phyloP scores from a whole-genome alignment of 2,113 vertebrate species.

The Pachypanchax playfairii region DNA sequence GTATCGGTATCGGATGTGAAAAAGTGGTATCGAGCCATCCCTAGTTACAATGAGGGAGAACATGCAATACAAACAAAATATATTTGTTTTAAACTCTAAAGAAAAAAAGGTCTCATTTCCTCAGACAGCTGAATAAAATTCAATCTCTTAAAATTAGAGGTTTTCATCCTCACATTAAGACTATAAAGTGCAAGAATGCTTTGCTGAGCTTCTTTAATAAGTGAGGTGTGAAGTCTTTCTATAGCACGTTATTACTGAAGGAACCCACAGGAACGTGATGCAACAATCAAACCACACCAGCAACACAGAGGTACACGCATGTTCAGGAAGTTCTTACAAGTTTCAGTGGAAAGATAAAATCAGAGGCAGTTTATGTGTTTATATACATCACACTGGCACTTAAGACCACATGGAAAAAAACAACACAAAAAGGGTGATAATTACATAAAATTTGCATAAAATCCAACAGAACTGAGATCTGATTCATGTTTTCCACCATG shows the following conservation, averaged over 20 bases:
- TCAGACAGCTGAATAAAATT: slow-evolving; percentile 1
- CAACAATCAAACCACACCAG: neutral
- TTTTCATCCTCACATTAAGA: neutral
- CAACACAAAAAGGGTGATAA: neutral
- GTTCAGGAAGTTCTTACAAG: neutral
- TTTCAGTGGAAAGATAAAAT: neutral
- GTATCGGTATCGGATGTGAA: too few species aligned
- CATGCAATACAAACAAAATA: slow-evolving; percentile 1
- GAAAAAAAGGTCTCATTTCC: slow-evolving; percentile 7
- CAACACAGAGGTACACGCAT: neutral
- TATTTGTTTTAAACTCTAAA: slow-evolving; percentile 9
- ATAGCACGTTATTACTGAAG: slow-evolving; percentile 8
- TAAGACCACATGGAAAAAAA: neutral
- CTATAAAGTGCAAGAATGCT: slow-evolving; percentile 1
- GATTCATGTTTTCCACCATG: slow-evolving; percentile 4
- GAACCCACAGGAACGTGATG: neutral
- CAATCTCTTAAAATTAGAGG: slow-evolving; percentile 2
- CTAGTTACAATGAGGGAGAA: neutral
- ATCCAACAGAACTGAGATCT: neutral
- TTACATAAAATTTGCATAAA: neutral
- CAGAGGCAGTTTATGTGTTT: neutral
- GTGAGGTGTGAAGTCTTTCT: slow-evolving; percentile 3
- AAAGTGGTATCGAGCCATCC: too few species aligned
- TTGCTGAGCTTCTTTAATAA: neutral
- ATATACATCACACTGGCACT: neutral